These are phyloP conservation scores for Heteractis magnifica DNA, from an alignment of 92 coral and sea anemone genomes.

Conservation along the genomic window DNA sequence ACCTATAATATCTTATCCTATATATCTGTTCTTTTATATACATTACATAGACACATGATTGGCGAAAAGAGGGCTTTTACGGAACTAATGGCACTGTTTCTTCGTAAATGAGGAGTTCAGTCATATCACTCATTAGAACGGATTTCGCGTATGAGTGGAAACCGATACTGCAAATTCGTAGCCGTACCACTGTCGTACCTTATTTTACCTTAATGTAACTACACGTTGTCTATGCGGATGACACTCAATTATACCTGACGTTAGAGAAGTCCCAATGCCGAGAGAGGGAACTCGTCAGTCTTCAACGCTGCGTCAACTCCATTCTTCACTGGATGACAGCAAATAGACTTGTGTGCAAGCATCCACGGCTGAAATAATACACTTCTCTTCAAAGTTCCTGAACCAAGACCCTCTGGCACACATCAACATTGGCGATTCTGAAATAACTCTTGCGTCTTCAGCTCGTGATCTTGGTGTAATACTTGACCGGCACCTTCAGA, in stretches of 20 bases:
- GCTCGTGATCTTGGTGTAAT: constrained; percentile 24
- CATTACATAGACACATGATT: too few relatives aligned
- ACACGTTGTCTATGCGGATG: constrained; percentile 25
- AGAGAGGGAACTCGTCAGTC: background rate
- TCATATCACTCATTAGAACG: too few relatives aligned
- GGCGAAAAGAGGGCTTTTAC: too few relatives aligned
- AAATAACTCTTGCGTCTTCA: background rate
- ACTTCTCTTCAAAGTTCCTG: constrained; percentile 2
- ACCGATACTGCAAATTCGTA: too few relatives aligned
- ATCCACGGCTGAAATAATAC: constrained; percentile 22
- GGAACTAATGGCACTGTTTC: too few relatives aligned
- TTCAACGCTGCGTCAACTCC: background rate
- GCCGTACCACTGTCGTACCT: too few relatives aligned
- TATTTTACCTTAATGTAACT: too few relatives aligned
- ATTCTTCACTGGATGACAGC: constrained; percentile 3
- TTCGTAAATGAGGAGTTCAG: too few relatives aligned
- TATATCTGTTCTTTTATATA: too few relatives aligned
- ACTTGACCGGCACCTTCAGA: constrained; percentile 20
- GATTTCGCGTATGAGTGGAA: too few relatives aligned
- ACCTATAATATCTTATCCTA: too few relatives aligned
- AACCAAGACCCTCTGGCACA: background rate
- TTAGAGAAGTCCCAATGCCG: constrained; percentile 1
- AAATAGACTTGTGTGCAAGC: constrained; percentile 10
- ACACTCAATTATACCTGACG: constrained; percentile 23
- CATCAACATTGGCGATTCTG: constrained; percentile 1